Evolutionary conservation across 92 coral and sea anemone genomes (phyloP), one percentile per base, ranked within the genome.

Genomic region (Porites cylindrica): DNA sequence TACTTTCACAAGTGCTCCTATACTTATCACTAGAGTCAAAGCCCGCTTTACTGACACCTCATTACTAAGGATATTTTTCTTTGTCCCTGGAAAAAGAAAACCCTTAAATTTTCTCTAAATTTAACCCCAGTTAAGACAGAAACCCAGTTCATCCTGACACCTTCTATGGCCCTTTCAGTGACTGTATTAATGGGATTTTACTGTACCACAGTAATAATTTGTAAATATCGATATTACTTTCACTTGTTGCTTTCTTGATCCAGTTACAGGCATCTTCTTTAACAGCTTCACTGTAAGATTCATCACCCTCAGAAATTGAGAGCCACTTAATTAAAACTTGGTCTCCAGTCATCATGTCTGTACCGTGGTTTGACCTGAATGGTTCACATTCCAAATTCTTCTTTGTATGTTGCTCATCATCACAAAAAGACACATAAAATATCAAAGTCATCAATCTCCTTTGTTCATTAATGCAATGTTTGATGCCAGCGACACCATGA

Each of bases 401-500:
- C 20, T 88, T 72, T 29, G 83, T 75, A 62, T 56, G 19, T 29
- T 61, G 51, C 43, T 19, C 13, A 56, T 87, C 8, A 56, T 56
- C 65, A 17, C 53, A 10, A 70, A 89, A 84, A 18, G 92, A 88
- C 29, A 75, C 60, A 51, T 29, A 82, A 77, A 88, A 84, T 62
- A 82, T 70, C 56, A 91, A 70, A 16, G 76, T 73, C 32, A 91
- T 24, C 1, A 50, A 68, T 64, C 94, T 84, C 70, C 75, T 86
- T 4, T 79, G 70, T 63, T 29, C 79, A 19, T 3, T 26, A 54
- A 70, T 79, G 62, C 85, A 62, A 51, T 85, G 90, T 53, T 68
- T 91, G 61, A 91, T 85, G 32, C 92, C 86, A 50, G 86, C 82
- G 4, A 88, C 86, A 47, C 94, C 94, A 82, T 84, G 86, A 51